Conservation (phyloP, 2,113 vertebrate species). For the Heterocephalus glaber region DNA sequence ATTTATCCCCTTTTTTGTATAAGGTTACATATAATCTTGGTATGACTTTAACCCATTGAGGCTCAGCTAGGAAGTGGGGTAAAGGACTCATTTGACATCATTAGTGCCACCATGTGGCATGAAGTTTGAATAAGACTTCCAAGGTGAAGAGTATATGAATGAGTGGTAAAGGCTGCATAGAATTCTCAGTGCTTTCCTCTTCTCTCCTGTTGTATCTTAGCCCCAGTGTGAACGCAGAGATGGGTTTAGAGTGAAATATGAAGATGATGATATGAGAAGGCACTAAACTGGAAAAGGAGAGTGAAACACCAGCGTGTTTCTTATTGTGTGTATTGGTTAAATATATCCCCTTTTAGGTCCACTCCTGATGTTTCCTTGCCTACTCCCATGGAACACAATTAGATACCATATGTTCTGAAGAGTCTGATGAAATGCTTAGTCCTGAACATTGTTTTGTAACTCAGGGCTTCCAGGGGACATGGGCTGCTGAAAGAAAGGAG, state of each 20-base stretch:
- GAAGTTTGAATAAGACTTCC: neutral
- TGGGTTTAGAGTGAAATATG: neutral
- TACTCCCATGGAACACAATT: neutral
- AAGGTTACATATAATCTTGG: neutral
- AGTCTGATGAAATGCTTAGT: neutral
- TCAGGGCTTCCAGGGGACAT: neutral
- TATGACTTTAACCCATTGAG: neutral
- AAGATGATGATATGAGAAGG: neutral
- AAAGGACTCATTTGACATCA: neutral
- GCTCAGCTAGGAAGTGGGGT: neutral
- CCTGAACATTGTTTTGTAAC: neutral
- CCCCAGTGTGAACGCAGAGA: neutral
- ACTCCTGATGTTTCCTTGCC: neutral
- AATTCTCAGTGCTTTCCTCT: neutral
- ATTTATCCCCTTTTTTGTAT: neutral
- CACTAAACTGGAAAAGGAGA: neutral
- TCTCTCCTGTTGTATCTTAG: neutral
- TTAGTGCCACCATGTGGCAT: neutral
- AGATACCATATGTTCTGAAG: neutral
- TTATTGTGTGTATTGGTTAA: neutral
- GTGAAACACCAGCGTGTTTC: neutral
- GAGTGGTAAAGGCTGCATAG: neutral
- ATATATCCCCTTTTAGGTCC: too few relatives aligned
- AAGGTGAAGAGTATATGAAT: neutral
- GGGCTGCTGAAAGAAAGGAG: neutral